A percentile compares a stretch with the other conserved stretches of the same genome.
Evolutionary conservation across 2,888 invertebrate species (phyloP).

Genomic region (Andrena chrysosceles): DNA sequence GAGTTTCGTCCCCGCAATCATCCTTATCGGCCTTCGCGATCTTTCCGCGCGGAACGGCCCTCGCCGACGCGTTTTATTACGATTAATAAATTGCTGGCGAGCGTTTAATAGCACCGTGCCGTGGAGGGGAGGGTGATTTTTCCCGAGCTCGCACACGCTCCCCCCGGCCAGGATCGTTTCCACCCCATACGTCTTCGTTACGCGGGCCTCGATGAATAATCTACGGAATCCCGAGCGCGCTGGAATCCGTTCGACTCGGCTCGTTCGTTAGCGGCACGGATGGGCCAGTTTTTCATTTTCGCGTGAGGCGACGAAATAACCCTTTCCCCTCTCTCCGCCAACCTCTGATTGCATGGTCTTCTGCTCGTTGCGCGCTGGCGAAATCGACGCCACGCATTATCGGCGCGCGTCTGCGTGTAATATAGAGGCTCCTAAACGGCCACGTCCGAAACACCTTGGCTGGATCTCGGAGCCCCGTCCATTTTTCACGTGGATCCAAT

Average conservation of each 20-base stretch:
- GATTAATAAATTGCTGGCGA: slow-evolving; percentile 30
- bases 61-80: slow-evolving; percentile 16
- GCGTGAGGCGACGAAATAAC: slow-evolving; percentile 33
- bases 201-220: slow-evolving; percentile 46
- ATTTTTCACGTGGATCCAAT: slow-evolving; percentile 64
- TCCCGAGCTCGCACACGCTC: not conserved
- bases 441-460: slow-evolving; percentile 32
- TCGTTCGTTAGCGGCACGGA: slow-evolving; percentile 41
- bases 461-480: slow-evolving; percentile 24
- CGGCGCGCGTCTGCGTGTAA: slow-evolving; percentile 20
- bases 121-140: not conserved
- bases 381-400: slow-evolving; percentile 27
- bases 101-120: slow-evolving; percentile 12
- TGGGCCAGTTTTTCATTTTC: slow-evolving; percentile 30
- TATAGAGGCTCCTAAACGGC: slow-evolving; percentile 50
- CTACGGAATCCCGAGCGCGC: not conserved
- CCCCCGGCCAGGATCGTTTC: slow-evolving; percentile 16
- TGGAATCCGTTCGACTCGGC: not conserved
- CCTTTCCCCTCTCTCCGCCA: not conserved
- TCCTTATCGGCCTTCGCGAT: slow-evolving; percentile 9
- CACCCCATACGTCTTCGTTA: slow-evolving; percentile 55
- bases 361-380: not conserved
- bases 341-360: too few relatives aligned
- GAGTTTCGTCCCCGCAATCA: slow-evolving; percentile 18
- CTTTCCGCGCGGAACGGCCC: slow-evolving; percentile 7